phyloP scores from a whole-genome alignment of 2,888 invertebrate genomes.

The Saturnia pavonia region DNA sequence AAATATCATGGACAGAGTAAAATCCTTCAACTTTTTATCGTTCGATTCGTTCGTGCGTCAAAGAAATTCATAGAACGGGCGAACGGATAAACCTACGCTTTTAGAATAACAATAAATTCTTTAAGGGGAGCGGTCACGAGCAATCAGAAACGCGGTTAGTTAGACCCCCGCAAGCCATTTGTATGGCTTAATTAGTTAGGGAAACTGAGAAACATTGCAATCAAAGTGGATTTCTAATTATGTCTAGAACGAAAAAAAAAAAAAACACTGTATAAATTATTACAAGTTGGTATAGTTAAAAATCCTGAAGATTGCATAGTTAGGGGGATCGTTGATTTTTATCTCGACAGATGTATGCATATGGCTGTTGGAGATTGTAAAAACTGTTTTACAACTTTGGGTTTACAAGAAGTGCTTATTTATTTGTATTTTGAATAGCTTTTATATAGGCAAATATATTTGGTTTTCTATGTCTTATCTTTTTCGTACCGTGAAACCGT shows the following conservation, averaged over 20 bases:
- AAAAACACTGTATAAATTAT: background rate
- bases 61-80: conserved; percentile 64
- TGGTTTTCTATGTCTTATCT: no score
- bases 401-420: background rate
- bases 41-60: conserved; percentile 30
- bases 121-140: conserved; percentile 49
- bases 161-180: conserved; percentile 52
- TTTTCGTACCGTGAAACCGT: no score
- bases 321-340: background rate
- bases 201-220: conserved; percentile 41
- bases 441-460: background rate
- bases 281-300: background rate
- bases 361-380: conserved; percentile 8
- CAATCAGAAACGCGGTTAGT: conserved; percentile 60
- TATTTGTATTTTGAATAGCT: background rate
- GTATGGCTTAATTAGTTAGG: conserved; percentile 67
- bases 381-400: conserved; percentile 2
- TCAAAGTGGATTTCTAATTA: conserved; percentile 49
- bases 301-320: background rate
- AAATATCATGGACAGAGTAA: background rate
- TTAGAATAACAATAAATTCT: conserved; percentile 63
- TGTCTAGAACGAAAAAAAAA: conserved; percentile 40
- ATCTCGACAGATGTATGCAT: conserved; percentile 8
- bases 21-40: conserved; percentile 11
- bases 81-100: conserved; percentile 56